These are phyloP conservation scores for Erebia epiphron DNA, from an alignment of 2,888 invertebrate genomes.

Conservation along the genomic window DNA sequence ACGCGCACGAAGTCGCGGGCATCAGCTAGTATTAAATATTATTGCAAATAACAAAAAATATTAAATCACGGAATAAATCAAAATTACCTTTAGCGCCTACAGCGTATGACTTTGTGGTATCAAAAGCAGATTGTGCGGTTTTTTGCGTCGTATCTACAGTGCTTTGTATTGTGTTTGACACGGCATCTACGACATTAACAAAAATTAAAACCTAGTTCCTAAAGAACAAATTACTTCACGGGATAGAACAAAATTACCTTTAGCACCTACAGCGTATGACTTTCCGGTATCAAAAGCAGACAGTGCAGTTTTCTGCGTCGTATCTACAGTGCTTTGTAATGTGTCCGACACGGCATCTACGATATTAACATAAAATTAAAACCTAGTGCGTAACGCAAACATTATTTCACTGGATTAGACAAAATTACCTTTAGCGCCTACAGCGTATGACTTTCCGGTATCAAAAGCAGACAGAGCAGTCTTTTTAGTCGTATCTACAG, in stretches of 20 bases:
- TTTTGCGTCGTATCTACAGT: slow-evolving; percentile 51
- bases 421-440: slow-evolving; percentile 53
- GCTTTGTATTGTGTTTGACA: slow-evolving; percentile 5
- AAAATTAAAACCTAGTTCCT: background rate
- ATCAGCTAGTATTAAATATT: no score
- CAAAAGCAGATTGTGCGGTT: slow-evolving; percentile 53
- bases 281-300: slow-evolving; percentile 59
- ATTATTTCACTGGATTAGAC: background rate
- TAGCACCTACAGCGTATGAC: slow-evolving; percentile 57
- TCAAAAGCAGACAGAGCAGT: slow-evolving; percentile 57
- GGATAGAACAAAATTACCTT: slow-evolving; percentile 42
- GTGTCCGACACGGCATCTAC: slow-evolving; percentile 63
- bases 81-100: slow-evolving; percentile 37
- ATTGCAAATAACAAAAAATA: no score
- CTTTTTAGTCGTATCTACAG: slow-evolving; percentile 54
- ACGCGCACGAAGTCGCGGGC: no score
- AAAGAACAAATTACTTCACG: background rate
- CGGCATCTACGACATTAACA: slow-evolving; percentile 45
- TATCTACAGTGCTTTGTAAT: slow-evolving; percentile 56
- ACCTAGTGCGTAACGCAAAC: background rate
- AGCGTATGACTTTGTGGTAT: slow-evolving; percentile 42
- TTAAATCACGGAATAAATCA: background rate
- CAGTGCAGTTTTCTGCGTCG: slow-evolving; percentile 53
- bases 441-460: slow-evolving; percentile 56
- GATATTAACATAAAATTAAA: slow-evolving; percentile 33